A percentile compares a stretch with the other conserved stretches of the same genome.
These are phyloP conservation scores for Lepilemur septentrionalis DNA, from an alignment of 2,797 vertebrate genomes.

Conservation along the genomic window DNA sequence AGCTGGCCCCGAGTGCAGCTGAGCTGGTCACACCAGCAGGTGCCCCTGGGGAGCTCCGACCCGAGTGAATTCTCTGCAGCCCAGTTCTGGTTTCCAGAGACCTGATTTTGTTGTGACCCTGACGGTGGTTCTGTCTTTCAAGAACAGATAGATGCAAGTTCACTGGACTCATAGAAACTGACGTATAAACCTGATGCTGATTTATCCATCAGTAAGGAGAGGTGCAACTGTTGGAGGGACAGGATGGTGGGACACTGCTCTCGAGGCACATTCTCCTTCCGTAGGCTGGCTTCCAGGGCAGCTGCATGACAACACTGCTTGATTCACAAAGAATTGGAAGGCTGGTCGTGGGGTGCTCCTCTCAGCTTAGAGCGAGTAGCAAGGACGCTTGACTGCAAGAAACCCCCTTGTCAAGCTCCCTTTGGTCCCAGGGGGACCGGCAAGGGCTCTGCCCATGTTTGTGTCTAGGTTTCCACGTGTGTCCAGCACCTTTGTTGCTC, in stretches of 20 bases:
- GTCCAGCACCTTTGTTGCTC: background rate
- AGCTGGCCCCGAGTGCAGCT: accelerated
- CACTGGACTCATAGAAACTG: background rate
- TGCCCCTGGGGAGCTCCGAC: too few species aligned
- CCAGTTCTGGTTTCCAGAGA: background rate
- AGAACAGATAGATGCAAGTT: background rate
- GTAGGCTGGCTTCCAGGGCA: background rate
- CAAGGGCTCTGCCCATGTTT: background rate
- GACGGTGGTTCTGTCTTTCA: background rate
- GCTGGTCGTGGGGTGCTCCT: background rate
- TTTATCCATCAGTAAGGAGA: accelerated
- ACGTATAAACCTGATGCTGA: background rate
- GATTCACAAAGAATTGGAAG: background rate
- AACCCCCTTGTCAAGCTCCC: too few species aligned
- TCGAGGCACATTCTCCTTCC: background rate
- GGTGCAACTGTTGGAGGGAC: accelerated
- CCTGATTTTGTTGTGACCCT: background rate
- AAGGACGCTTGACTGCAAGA: background rate
- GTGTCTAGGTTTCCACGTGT: background rate
- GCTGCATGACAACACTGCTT: background rate
- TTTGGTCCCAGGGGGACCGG: accelerated
- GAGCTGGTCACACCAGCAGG: background rate
- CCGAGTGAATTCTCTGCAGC: background rate
- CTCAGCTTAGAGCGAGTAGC: background rate
- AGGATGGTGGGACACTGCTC: background rate